A percentile compares a stretch with the other conserved stretches of the same genome.
phyloP scores from a whole-genome alignment of 2,888 invertebrate species.

The Lochmaea capreae region DNA sequence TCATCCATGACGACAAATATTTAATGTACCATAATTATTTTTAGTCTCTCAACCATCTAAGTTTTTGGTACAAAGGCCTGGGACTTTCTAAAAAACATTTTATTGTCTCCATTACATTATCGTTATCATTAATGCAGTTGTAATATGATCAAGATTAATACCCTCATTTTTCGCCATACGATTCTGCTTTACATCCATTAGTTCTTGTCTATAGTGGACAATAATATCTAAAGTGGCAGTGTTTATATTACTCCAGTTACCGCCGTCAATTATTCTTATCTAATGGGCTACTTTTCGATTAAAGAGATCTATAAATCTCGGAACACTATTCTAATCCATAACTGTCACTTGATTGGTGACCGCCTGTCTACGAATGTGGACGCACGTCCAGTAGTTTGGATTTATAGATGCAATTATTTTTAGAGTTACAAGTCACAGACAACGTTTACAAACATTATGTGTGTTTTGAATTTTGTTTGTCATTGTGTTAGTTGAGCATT shows the following conservation, averaged over 20 bases:
- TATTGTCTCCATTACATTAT: no score
- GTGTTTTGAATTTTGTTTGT: not conserved
- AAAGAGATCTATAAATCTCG: slow-evolving; percentile 17
- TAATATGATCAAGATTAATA: not conserved
- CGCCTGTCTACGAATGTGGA: slow-evolving; percentile 17
- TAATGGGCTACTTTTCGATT: slow-evolving; percentile 18
- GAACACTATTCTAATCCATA: slow-evolving; percentile 25
- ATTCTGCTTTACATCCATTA: not conserved
- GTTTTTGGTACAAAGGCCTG: no score
- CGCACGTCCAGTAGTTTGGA: not conserved
- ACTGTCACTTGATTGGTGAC: slow-evolving; percentile 24
- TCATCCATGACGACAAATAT: no score
- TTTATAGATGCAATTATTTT: slow-evolving; percentile 12
- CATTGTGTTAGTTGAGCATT: not conserved
- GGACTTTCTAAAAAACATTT: no score
- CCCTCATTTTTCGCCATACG: not conserved
- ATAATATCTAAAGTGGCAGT: slow-evolving; percentile 3
- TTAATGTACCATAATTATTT: no score
- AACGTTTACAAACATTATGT: not conserved
- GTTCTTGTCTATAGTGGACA: not conserved
- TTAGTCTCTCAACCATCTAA: no score
- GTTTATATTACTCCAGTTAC: slow-evolving; percentile 3
- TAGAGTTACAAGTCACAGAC: not conserved
- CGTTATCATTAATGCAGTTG: no score
- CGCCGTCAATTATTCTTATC: slow-evolving; percentile 26